Conservation (phyloP, 2,888 invertebrate species). For the Drosophila melanocephala region DNA sequence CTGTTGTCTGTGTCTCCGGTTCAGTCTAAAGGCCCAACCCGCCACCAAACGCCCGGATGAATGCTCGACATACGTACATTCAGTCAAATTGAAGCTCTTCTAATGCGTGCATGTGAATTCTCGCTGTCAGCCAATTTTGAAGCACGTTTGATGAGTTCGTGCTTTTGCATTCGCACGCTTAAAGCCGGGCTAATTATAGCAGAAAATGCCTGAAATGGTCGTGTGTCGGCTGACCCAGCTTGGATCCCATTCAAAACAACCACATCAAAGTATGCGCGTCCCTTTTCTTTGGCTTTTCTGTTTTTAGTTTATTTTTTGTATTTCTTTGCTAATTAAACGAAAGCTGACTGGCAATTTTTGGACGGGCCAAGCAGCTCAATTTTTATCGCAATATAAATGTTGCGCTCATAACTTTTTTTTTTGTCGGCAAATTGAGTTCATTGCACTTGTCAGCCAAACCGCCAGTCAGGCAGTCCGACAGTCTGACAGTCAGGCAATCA, state of each 20-base stretch:
- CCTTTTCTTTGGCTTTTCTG: constrained; percentile 23
- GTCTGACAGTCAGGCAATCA: background rate
- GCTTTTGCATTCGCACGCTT: constrained; percentile 36
- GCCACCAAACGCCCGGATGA: constrained; percentile 20
- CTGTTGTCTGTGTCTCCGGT: constrained; percentile 2
- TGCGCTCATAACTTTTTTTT: constrained; percentile 56
- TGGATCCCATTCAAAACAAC: constrained; percentile 48
- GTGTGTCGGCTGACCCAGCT: constrained; percentile 5
- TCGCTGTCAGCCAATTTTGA: constrained; percentile 22
- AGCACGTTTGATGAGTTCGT: constrained; percentile 57
- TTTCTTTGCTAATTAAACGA: constrained; percentile 69
- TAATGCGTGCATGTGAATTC: constrained; percentile 19
- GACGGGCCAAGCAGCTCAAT: constrained; percentile 52
- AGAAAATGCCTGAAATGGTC: constrained; percentile 30
- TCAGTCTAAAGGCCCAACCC: constrained; percentile 19
- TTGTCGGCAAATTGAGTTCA: constrained; percentile 72
- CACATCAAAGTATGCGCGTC: constrained; percentile 69
- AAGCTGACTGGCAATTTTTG: constrained; percentile 55
- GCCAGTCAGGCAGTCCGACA: constrained; percentile 29
- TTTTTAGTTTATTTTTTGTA: constrained; percentile 14
- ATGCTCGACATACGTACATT: constrained; percentile 35
- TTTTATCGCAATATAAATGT: constrained; percentile 69
- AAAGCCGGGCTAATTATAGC: constrained; percentile 65
- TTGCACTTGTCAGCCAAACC: constrained; percentile 72
- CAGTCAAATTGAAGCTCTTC: constrained; percentile 49